Evolutionary conservation across 1,140 invertebrate genomes (phyloP), one percentile per base, ranked within the genome.

Genomic region (Pseudoatta argentina): DNA sequence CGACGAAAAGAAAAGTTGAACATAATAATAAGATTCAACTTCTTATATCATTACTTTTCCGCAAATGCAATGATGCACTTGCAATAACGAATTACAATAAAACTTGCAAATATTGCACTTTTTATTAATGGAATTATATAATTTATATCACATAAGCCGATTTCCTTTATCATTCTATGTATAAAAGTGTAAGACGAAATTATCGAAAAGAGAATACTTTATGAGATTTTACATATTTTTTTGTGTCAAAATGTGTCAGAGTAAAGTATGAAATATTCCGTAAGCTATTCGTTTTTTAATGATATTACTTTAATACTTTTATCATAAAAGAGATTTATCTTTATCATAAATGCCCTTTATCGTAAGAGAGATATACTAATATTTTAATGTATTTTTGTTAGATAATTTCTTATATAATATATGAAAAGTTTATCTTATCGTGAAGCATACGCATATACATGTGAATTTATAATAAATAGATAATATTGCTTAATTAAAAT

Each of bases 291-390:
- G 21, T 21, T 69, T 69, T 69, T 69, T 69, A 69, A 69, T 69
- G 21, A 69, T 69, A 69, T 69, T 69, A 69, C 21, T 14, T 48
- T 69, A 67, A 69, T 69, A 69, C 14, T 69, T 69, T 51, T 51
- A 69, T 51, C 39, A 39, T 24, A 69, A 69, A 39, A 67, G 4
- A 24, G 21, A 51, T 51, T 69, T 69, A 69, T 34, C 21, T 69
- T 69, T 69, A 69, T 69, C 39, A 51, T 69, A 51, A 69, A 69
- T 69, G 39, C 39, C 14, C 39, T 69, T 69, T 69, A 51, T 0
- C 39, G 2, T 51, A 51, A 69, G 39, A 48, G 21, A 51, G 66
- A 48, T 44, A 48, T 24, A 24, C 24, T 69, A 24, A 24, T 24
- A 24, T 69, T 48, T 48, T 6, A n/a, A 48, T 48, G 48, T 21